These are phyloP conservation scores for Meriones psammophilus DNA, from an alignment of 2,797 vertebrate genomes.

Conservation along the genomic window DNA sequence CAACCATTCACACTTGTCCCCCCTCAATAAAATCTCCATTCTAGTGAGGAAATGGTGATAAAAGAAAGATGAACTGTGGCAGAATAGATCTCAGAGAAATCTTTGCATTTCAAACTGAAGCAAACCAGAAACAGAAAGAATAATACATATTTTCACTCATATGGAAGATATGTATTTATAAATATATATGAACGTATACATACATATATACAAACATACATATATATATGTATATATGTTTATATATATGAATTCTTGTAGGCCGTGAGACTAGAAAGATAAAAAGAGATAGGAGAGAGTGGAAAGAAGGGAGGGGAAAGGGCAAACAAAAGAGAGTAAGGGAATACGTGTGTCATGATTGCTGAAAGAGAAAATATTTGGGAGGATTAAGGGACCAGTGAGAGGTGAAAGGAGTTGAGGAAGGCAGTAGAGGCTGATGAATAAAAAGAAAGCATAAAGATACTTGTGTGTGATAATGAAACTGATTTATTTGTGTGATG, in stretches of 20 bases:
- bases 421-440: not conserved
- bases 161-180: not conserved
- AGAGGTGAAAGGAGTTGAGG: not conserved
- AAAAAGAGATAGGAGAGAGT: not conserved
- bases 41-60: conserved; percentile 31
- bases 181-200: not conserved
- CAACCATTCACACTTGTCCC: conserved; percentile 22
- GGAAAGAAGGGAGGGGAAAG: not conserved
- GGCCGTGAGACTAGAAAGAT: not conserved
- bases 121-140: not conserved
- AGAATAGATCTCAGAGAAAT: not conserved
- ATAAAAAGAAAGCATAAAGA: not conserved
- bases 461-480: not conserved
- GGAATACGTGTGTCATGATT: not conserved
- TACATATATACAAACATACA: not conserved
- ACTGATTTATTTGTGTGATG: not conserved
- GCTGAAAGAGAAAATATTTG: not conserved
- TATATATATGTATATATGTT: not conserved
- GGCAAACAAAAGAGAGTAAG: not conserved
- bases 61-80: not conserved
- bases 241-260: not conserved
- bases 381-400: not conserved
- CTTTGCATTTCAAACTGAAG: conserved; percentile 11
- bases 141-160: not conserved
- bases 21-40: not conserved